Base-by-base conservation (phyloP, 2,888 invertebrate genomes). In the Carcina quercana region DNA sequence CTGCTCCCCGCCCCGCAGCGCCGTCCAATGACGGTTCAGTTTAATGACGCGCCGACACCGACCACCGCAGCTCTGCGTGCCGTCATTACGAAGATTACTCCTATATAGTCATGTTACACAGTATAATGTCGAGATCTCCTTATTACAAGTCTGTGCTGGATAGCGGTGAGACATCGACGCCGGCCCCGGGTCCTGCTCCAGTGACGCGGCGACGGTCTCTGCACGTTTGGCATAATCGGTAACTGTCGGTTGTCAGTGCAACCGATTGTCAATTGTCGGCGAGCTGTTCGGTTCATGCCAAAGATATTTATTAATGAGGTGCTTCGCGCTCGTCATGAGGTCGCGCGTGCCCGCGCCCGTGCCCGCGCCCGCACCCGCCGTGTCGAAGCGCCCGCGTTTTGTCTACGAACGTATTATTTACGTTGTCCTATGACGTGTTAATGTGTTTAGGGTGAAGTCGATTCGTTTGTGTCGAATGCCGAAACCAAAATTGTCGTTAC, bases 281-380 rank as follows among this genome's bases (percentile, higher is more conserved):
- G 71, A 73, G 67, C 68, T 59, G 70, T 64, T 70, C 76, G 71
- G 75, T 78, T 79, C 80, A 82, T 82, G 82, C 82, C 82, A 83
- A 83, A 83, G 82, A 83, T 83, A 82, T 80, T 82, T 82, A 80
- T 80, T 79, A 17, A 11, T 11, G 17, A 19, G 20, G 24, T 21
- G 24, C 13, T 17, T 54, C 56, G 61, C 62, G 61, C 51, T 47
- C 47, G 49, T 44, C 62, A 60, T 50, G 46, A 46, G 49, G 43
- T 50, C 50, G 46, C 50, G 51, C 42, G 44, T 44, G 50, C 37
- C 47, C 45, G 50, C 38, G 12, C 45, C 54, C 40, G 47, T 53
- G 50, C 49, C 49, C 45, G 44, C 60, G 43, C 32, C 42, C 30
- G 30, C 45, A 29, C 28, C 32, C 27, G 32, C 35, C 49, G 44